These are phyloP conservation scores for Phlogophora meticulosa DNA, from an alignment of 2,888 invertebrate genomes.

Conservation along the genomic window DNA sequence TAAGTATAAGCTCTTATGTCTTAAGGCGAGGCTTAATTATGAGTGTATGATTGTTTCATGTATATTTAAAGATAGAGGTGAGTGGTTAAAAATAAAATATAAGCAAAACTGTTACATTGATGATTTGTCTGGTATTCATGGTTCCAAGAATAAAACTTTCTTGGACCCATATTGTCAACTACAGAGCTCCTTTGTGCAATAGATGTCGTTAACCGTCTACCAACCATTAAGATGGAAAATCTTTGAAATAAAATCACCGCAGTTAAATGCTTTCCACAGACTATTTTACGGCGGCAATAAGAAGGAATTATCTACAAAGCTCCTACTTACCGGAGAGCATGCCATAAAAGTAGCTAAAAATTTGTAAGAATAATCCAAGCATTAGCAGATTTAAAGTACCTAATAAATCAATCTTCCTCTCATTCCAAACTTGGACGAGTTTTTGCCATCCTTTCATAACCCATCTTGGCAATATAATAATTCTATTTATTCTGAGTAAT, in stretches of 20 bases:
- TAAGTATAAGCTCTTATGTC: conserved; percentile 39
- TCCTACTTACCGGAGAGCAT: conserved; percentile 20
- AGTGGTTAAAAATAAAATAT: conserved; percentile 30
- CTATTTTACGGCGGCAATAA: conserved; percentile 58
- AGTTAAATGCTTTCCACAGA: conserved; percentile 8
- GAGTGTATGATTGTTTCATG: conserved; percentile 39
- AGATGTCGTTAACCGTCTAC: conserved; percentile 21
- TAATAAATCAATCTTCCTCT: conserved; percentile 54
- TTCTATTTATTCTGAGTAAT: conserved; percentile 61
- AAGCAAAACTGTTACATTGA: neutral
- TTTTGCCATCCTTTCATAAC: conserved; percentile 52
- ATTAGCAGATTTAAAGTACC: conserved; percentile 22
- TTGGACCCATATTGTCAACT: neutral
- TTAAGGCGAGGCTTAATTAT: conserved; percentile 24
- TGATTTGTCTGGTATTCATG: conserved; percentile 3
- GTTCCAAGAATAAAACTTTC: neutral
- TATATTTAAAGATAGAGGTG: conserved; percentile 23
- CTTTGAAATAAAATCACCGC: conserved; percentile 24
- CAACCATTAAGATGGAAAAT: conserved; percentile 26
- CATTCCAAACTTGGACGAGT: conserved; percentile 36
- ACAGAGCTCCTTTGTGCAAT: conserved; percentile 10
- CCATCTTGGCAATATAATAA: conserved; percentile 60
- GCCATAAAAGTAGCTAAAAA: conserved; percentile 48
- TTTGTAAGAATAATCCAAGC: conserved; percentile 44
- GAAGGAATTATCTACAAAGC: conserved; percentile 67